A percentile compares a stretch with the other conserved stretches of the same genome.
Evolutionary conservation across 1,140 invertebrate genomes (phyloP).

Genomic region (Sarcophaga bullata): DNA sequence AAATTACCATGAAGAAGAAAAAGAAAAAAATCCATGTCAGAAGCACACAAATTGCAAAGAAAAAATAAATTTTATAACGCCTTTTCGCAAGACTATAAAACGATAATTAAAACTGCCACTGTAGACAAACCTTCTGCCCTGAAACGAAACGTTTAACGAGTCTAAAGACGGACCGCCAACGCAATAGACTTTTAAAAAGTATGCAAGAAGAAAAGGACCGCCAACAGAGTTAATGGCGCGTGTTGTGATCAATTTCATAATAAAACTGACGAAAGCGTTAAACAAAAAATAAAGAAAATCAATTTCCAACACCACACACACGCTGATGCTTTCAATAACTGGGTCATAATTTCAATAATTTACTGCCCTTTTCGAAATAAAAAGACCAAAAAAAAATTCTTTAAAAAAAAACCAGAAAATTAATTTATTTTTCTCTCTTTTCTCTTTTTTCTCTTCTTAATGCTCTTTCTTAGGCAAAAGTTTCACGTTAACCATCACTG

Average conservation of each 20-base stretch:
- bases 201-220: conserved; percentile 38
- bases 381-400: neutral
- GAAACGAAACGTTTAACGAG: neutral
- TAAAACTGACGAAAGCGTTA: neutral
- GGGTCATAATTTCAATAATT: conserved; percentile 25
- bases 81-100: neutral
- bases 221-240: conserved; percentile 45
- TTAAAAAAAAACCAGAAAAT: neutral
- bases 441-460: conserved; percentile 58
- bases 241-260: conserved; percentile 45
- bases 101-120: neutral
- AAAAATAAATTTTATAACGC: neutral
- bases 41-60: neutral
- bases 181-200: neutral
- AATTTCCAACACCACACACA: conserved; percentile 1
- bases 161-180: too few species aligned
- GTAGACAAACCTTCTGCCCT: neutral
- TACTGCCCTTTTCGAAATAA: neutral
- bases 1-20: too few species aligned
- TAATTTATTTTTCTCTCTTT: conserved; percentile 43
- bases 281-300: conserved; percentile 11
- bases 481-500: conserved; percentile 95
- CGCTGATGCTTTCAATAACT: neutral
- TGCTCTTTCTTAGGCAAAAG: conserved; percentile 85
- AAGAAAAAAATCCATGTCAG: neutral